Evolutionary conservation across 35 echinoderm and acorn worm genomes (phyloP).

Genomic region (Anneissia japonica): DNA sequence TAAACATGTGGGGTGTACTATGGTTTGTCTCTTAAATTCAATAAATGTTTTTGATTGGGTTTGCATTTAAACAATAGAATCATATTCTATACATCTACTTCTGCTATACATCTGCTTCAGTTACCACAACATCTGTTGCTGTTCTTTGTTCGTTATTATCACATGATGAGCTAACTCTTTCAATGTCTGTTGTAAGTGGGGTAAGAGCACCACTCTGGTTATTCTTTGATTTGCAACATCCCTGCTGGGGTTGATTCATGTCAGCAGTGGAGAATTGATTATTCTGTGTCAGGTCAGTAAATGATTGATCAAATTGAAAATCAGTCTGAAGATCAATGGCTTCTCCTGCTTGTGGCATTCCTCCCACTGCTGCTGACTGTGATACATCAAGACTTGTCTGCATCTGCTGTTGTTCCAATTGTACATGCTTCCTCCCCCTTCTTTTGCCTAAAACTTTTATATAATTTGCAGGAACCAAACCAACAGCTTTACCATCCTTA

Average conservation of each 20-base stretch:
- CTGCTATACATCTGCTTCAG: background rate
- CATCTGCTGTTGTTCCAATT: slow-evolving; percentile 14
- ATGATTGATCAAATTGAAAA: slow-evolving; percentile 4
- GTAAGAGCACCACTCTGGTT: background rate
- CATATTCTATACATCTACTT: background rate
- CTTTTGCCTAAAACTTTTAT: slow-evolving; percentile 84
- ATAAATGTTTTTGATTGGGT: too few species aligned
- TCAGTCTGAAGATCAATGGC: slow-evolving; percentile 12
- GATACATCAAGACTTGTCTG: background rate
- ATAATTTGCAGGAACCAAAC: slow-evolving; percentile 92
- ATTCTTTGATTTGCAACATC: background rate
- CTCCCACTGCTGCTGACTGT: background rate
- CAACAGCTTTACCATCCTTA: slow-evolving; percentile 55
- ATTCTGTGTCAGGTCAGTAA: background rate
- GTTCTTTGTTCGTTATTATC: background rate
- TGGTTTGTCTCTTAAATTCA: too few species aligned
- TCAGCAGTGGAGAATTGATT: background rate
- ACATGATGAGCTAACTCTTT: background rate
- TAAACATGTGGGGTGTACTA: too few species aligned
- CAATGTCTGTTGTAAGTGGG: background rate
- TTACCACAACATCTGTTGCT: background rate
- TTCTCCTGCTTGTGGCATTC: background rate
- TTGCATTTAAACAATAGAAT: too few species aligned
- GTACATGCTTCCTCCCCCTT: slow-evolving; percentile 47
- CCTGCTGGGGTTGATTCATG: background rate